These are phyloP conservation scores for Hyperoplus immaculatus DNA, from an alignment of 2,797 vertebrate species.

Conservation along the genomic window DNA sequence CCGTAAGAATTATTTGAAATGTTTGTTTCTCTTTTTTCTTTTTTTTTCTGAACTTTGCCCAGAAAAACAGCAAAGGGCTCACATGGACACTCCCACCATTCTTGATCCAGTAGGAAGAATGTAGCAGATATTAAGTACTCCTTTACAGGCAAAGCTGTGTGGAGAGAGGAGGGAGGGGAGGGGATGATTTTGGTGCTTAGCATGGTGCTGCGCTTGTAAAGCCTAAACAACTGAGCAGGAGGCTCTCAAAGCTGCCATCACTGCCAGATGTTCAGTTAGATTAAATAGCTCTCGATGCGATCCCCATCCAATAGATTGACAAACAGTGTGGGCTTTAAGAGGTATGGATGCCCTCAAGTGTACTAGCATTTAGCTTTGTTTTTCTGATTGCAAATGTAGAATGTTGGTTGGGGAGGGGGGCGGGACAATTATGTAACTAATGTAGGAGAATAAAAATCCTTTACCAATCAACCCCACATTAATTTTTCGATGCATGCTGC, in stretches of 20 bases:
- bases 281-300: slow-evolving; percentile 64
- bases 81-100: slow-evolving; percentile 32
- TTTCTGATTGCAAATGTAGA: slow-evolving; percentile 9
- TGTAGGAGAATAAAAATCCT: background rate
- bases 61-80: slow-evolving; percentile 49
- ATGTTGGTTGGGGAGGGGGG: background rate
- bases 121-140: slow-evolving; percentile 60
- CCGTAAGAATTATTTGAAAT: slow-evolving; percentile 30
- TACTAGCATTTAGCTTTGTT: slow-evolving; percentile 8
- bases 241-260: slow-evolving; percentile 49
- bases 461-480: background rate
- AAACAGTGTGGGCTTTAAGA: slow-evolving; percentile 36
- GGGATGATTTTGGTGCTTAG: slow-evolving; percentile 57
- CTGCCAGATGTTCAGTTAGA: slow-evolving; percentile 77
- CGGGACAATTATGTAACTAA: background rate
- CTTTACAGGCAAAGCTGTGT: slow-evolving; percentile 44
- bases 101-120: slow-evolving; percentile 55
- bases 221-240: slow-evolving; percentile 64
- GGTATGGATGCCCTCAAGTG: slow-evolving; percentile 34
- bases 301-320: slow-evolving; percentile 50
- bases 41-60: slow-evolving; percentile 28
- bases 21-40: slow-evolving; percentile 10
- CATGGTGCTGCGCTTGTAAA: slow-evolving; percentile 66
- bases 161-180: slow-evolving; percentile 39
- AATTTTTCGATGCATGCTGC: slow-evolving; percentile 14